Evolutionary conservation across 2,113 vertebrate genomes (phyloP).

Genomic region (Camelus bactrianus): DNA sequence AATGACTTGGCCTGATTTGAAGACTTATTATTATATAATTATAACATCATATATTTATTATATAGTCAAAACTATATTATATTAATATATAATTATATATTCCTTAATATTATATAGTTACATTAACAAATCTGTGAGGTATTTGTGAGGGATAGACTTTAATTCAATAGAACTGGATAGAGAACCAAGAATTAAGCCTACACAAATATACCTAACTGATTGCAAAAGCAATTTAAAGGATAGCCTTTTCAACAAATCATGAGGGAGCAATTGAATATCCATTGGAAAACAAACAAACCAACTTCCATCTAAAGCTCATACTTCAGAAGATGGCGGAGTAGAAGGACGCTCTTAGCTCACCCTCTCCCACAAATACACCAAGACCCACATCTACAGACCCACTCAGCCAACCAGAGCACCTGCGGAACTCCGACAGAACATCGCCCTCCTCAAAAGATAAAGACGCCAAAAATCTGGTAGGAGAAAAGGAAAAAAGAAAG

Average conservation of each 20-base stretch:
- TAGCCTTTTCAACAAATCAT: background rate
- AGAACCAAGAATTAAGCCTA: background rate
- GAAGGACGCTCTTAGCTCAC: too few species aligned
- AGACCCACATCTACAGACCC: too few species aligned
- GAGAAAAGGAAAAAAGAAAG: too few species aligned
- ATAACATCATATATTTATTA: too few species aligned
- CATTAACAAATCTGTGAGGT: background rate
- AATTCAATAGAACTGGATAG: background rate
- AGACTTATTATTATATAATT: background rate
- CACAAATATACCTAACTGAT: background rate
- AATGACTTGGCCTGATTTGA: background rate
- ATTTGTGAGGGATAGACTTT: background rate
- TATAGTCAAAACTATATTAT: too few species aligned
- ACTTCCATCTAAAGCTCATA: background rate
- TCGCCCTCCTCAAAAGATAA: too few species aligned
- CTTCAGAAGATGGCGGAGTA: background rate
- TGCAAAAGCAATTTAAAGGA: background rate
- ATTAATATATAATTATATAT: too few species aligned
- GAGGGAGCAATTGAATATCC: background rate
- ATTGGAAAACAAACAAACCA: background rate
- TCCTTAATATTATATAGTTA: background rate
- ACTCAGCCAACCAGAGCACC: too few species aligned
- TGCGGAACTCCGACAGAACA: too few species aligned
- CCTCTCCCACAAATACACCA: too few species aligned
- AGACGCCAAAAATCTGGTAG: too few species aligned